Percentiles rank a stretch among this genome's conserved stretches.
These are phyloP conservation scores for Calliphora vomitoria DNA, from an alignment of 2,888 invertebrate genomes.

Conservation along the genomic window DNA sequence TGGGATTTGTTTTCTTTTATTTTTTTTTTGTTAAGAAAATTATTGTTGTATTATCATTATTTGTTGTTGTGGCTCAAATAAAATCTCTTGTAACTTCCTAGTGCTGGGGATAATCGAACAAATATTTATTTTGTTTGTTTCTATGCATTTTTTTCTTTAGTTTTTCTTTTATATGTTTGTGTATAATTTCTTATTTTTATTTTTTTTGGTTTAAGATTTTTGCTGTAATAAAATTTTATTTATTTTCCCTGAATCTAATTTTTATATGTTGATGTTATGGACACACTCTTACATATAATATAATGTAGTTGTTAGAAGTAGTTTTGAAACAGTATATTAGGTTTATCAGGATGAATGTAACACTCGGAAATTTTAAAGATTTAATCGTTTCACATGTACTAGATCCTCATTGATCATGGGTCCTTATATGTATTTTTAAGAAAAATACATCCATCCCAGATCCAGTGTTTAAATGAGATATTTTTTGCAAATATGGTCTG, in stretches of 20 bases:
- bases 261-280: slow-evolving; percentile 37
- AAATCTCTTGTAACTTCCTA: slow-evolving; percentile 66
- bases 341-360: background rate
- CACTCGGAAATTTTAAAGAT: background rate
- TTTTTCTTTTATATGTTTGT: slow-evolving; percentile 12
- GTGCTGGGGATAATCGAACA: slow-evolving; percentile 45
- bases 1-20: slow-evolving; percentile 30
- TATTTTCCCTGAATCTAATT: slow-evolving; percentile 68
- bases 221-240: slow-evolving; percentile 69
- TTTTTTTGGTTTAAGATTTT: slow-evolving; percentile 18
- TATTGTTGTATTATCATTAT: slow-evolving; percentile 45
- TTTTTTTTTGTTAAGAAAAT: too few relatives aligned
- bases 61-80: slow-evolving; percentile 10
- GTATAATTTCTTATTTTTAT: background rate
- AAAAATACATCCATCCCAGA: too few relatives aligned
- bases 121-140: slow-evolving; percentile 55
- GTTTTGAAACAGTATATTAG: background rate
- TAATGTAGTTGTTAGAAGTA: background rate
- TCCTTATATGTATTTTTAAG: too few relatives aligned
- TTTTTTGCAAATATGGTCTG: too few relatives aligned
- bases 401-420: background rate
- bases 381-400: too few relatives aligned
- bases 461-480: too few relatives aligned
- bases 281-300: slow-evolving; percentile 11
- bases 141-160: slow-evolving; percentile 50